Percentiles rank a stretch among this genome's conserved stretches.
phyloP scores from a whole-genome alignment of 2,888 invertebrate species.

The Cephus nigrinus region DNA sequence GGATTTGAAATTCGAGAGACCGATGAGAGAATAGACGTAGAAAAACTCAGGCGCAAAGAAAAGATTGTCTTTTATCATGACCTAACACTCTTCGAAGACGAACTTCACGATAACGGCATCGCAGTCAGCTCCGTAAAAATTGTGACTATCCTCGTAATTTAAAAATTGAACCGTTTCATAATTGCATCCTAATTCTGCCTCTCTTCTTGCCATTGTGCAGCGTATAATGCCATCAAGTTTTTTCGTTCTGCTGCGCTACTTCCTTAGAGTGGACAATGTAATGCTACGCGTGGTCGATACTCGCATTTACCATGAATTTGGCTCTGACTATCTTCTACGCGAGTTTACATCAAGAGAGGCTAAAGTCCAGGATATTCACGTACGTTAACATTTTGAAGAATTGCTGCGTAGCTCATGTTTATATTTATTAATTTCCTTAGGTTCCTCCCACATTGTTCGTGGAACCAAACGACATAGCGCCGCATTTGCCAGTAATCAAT shows the following conservation, averaged over 20 bases:
- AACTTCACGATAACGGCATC: conserved; percentile 97
- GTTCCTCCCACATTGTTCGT: conserved; percentile 73
- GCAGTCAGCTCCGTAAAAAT: conserved; percentile 93
- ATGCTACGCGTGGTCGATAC: conserved; percentile 90
- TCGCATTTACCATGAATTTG: conserved; percentile 82
- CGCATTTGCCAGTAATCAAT: conserved; percentile 72
- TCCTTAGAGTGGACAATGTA: conserved; percentile 94
- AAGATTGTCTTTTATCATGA: conserved; percentile 95
- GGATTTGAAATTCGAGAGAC: conserved; percentile 74
- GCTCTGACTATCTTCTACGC: conserved; percentile 81
- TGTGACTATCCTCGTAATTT: conserved; percentile 71
- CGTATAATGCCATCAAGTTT: conserved; percentile 96
- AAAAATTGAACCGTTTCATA: not conserved
- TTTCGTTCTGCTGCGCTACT: conserved; percentile 90
- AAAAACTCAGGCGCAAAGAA: conserved; percentile 88
- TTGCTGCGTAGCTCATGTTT: too few relatives aligned
- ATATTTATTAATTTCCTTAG: conserved; percentile 47
- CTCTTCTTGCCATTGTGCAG: conserved; percentile 67
- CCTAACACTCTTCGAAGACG: conserved; percentile 95
- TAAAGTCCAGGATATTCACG: conserved; percentile 76
- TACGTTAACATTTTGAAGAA: conserved; percentile 52
- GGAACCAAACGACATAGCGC: conserved; percentile 77
- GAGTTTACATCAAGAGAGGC: conserved; percentile 87
- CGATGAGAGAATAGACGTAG: conserved; percentile 84
- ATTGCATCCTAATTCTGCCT: not conserved